Percentiles rank a stretch among this genome's conserved stretches.
Conservation (phyloP, 92 coral and sea anemone genomes). For the Muricea muricata region DNA sequence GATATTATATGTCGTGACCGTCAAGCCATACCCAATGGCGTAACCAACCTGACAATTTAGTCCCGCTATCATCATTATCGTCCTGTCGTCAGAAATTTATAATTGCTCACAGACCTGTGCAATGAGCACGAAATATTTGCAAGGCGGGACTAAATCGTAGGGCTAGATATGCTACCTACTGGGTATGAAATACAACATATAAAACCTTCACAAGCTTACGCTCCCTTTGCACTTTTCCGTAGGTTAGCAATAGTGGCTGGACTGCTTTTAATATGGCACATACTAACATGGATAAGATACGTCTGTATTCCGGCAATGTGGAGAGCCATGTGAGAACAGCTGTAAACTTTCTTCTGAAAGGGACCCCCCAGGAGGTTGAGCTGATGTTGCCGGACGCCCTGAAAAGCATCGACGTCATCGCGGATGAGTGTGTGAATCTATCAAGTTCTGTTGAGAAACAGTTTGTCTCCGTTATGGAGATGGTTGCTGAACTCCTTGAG, state of each 20-base stretch:
- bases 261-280: slow-evolving; percentile 72
- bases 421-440: slow-evolving; percentile 56
- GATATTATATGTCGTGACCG: too few relatives aligned
- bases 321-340: slow-evolving; percentile 67
- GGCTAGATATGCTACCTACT: too few relatives aligned
- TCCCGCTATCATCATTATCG: too few relatives aligned
- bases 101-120: too few relatives aligned
- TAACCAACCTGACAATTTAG: too few relatives aligned
- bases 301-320: slow-evolving; percentile 55
- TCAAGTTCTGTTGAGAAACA: slow-evolving; percentile 51
- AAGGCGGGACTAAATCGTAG: too few relatives aligned
- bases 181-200: too few relatives aligned
- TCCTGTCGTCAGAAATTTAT: too few relatives aligned
- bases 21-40: too few relatives aligned
- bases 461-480: slow-evolving; percentile 62
- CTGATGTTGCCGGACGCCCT: slow-evolving; percentile 59
- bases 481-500: slow-evolving; percentile 68
- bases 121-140: too few relatives aligned
- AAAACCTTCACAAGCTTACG: too few relatives aligned
- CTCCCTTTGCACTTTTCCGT: too few relatives aligned
- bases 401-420: slow-evolving; percentile 46
- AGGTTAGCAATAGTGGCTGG: slow-evolving; percentile 71
- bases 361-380: slow-evolving; percentile 54
- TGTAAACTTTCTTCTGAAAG: slow-evolving; percentile 55
- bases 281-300: slow-evolving; percentile 69